A percentile compares a stretch with the other conserved stretches of the same genome.
Conservation (phyloP, 2,113 vertebrate genomes). For the Craseonycteris thonglongyai region DNA sequence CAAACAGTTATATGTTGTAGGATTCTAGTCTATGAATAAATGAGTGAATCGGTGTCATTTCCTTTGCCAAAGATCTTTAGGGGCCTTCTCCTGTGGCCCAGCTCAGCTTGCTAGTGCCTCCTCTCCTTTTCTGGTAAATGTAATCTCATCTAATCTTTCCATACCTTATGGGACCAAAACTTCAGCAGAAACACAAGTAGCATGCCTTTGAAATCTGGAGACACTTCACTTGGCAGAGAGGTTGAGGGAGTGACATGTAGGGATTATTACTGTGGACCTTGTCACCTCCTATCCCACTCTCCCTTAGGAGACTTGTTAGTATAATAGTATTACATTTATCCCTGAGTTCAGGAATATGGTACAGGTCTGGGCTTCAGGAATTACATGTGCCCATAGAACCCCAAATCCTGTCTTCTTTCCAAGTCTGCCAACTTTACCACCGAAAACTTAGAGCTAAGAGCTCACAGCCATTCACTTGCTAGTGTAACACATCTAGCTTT, state of each 20-base stretch:
- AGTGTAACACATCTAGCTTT: no score
- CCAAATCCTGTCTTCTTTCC: not conserved
- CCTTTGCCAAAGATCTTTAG: not conserved
- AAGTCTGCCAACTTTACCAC: not conserved
- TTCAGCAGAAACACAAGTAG: not conserved
- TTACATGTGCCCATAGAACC: not conserved
- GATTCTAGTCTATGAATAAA: not conserved
- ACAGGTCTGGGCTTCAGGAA: not conserved
- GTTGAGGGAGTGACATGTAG: not conserved
- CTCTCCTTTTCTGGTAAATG: not conserved
- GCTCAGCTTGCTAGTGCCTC: not conserved
- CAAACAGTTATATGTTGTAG: not conserved
- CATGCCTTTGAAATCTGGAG: not conserved
- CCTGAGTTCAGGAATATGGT: not conserved
- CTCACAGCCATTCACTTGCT: not conserved
- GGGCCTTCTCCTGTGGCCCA: not conserved
- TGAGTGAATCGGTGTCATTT: not conserved
- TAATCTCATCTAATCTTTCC: not conserved
- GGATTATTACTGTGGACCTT: not conserved
- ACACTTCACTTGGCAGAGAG: not conserved
- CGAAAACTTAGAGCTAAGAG: not conserved
- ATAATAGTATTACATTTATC: not conserved
- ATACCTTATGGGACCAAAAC: not conserved
- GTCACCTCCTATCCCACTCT: not conserved
- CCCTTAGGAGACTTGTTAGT: not conserved